A percentile compares a stretch with the other conserved stretches of the same genome.
phyloP scores from a whole-genome alignment of 2,113 vertebrate genomes.

The Condylura cristata region DNA sequence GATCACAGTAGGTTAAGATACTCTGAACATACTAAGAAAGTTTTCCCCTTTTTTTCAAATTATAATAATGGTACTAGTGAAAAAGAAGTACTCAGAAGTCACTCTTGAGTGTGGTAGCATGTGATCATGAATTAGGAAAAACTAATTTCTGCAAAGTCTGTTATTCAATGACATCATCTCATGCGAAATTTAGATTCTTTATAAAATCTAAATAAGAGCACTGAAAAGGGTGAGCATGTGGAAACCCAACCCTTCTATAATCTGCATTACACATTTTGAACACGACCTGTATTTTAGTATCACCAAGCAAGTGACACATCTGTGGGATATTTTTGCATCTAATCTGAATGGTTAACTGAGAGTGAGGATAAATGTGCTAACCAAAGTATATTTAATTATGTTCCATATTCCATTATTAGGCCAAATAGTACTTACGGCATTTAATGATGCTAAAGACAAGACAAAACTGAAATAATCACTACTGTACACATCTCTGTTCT shows the following conservation, averaged over 20 bases:
- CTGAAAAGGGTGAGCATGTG: neutral
- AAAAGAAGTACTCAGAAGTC: neutral
- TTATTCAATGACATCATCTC: neutral
- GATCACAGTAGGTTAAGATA: neutral
- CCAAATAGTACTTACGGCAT: slow-evolving; percentile 89
- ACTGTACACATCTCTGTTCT: slow-evolving; percentile 98
- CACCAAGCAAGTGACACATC: neutral
- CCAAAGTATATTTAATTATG: neutral
- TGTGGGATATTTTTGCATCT: neutral
- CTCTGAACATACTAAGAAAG: neutral
- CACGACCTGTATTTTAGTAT: neutral
- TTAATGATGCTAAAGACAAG: slow-evolving; percentile 95
- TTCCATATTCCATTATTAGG: neutral
- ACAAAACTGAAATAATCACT: slow-evolving; percentile 99
- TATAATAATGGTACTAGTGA: neutral
- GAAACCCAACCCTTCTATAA: neutral
- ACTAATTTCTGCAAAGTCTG: neutral
- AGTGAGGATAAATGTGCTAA: neutral
- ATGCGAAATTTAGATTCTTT: neutral
- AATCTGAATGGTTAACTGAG: neutral
- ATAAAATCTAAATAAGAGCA: neutral
- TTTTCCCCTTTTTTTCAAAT: neutral
- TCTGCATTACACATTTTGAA: neutral
- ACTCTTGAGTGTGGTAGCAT: neutral
- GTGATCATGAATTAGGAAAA: slow-evolving; percentile 24